Conservation (phyloP, 2,797 vertebrate species). For the Simalia tracyae region DNA sequence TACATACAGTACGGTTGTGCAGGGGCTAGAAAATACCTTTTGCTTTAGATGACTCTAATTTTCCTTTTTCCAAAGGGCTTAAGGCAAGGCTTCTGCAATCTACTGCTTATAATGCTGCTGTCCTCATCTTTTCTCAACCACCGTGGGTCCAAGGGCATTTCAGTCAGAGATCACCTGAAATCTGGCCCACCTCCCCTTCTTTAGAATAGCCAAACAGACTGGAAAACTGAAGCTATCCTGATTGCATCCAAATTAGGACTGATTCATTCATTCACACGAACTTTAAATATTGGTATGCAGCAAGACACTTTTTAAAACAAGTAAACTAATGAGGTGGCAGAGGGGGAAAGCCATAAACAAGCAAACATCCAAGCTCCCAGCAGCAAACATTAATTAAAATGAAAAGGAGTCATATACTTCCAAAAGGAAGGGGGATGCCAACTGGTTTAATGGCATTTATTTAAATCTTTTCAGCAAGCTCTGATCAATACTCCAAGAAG, state of each 20-base stretch:
- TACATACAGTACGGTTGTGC: not conserved
- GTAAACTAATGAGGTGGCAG: not conserved
- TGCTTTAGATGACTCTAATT: not conserved
- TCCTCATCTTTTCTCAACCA: not conserved
- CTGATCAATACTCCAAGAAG: not conserved
- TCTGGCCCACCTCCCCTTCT: not conserved
- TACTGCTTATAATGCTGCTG: not conserved
- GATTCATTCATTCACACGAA: not conserved
- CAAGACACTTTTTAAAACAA: conserved; percentile 11
- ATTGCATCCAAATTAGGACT: not conserved
- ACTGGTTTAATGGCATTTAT: not conserved
- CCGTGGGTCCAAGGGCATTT: rapidly evolving
- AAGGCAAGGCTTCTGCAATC: rapidly evolving
- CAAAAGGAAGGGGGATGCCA: not conserved
- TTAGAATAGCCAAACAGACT: conserved; percentile 38
- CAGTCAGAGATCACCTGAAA: not conserved
- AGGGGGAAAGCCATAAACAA: conserved; percentile 16
- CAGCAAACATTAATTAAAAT: conserved; percentile 22
- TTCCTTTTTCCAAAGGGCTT: not conserved
- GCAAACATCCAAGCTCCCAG: not conserved
- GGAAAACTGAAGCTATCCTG: not conserved
- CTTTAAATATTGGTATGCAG: not conserved
- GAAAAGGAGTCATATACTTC: not conserved
- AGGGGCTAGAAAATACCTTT: not conserved
- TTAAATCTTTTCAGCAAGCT: not conserved